Evolutionary conservation across 2,888 invertebrate species (phyloP), one percentile per base, ranked within the genome.

Genomic region (Nipponacmea schrenckii): DNA sequence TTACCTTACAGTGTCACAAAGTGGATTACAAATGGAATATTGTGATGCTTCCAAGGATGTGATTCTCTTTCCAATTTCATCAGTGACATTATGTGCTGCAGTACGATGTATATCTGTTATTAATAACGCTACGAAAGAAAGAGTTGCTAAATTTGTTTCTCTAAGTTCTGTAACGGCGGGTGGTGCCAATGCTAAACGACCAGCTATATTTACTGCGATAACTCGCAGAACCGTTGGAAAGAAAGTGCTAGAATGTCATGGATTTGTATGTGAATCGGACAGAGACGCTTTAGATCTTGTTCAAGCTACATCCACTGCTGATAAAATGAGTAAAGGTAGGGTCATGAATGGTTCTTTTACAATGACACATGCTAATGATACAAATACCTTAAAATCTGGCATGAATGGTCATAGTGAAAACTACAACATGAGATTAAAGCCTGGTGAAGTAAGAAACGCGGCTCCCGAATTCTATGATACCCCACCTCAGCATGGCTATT

Each of bases 251-350:
- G 89, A 89, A 72, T 89, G 88, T 72, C 88, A 88, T 72, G 85
- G 84, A 7, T 89, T 88, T 77, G 77, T 89, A 8, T 84, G 85
- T 73, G 78, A 81, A 83, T 93, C 96, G 72, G 96, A 97, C 89
- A 95, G 96, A 87, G 98, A 98, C 65, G 98, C 98, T 77, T 96
- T 98, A 90, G 98, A 98, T 82, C 92, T 99, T 86, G 98, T 98
- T 78, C 92, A 96, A 83, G 97, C 97, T 24, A 81, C 84, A 2
- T 79, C 82, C n/a, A 64, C 74, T 10, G 80, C 81, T 2, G 83
- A 83, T 69, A 75, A 77, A 20, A 45, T 70, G 20, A 70, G 56
- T 63, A 77, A 77, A 15, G 68, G 62, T 1, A 76, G 72, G 24
- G 1, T 71, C 1, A 39, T 39, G 39, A 73, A 76, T 20, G 74